Conservation (phyloP, 1,140 invertebrate genomes). For the Mizuhopecten yessoensis region DNA sequence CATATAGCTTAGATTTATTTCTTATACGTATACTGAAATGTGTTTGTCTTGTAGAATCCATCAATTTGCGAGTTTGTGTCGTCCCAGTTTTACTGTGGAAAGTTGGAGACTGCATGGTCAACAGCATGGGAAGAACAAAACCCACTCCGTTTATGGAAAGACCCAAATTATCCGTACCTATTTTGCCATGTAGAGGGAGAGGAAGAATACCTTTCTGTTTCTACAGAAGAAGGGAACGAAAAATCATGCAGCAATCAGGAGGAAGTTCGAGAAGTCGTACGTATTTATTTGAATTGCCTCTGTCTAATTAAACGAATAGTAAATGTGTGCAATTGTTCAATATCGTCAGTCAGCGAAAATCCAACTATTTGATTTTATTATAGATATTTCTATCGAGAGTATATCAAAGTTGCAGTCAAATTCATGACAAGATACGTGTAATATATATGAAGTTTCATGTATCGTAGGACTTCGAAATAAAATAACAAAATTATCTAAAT, state of each 20-base stretch:
- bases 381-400: too few relatives aligned
- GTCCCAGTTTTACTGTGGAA: constrained; percentile 70
- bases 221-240: constrained; percentile 69
- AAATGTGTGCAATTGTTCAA: too few relatives aligned
- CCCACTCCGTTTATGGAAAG: constrained; percentile 61
- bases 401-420: too few relatives aligned
- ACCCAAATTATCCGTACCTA: constrained; percentile 50
- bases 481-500: too few relatives aligned
- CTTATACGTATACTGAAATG: too few relatives aligned
- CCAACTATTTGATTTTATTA: too few relatives aligned
- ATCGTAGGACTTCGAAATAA: too few relatives aligned
- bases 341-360: too few relatives aligned
- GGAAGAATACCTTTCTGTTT: constrained; percentile 65
- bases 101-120: constrained; percentile 59
- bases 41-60: constrained; percentile 75
- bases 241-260: constrained; percentile 61
- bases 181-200: constrained; percentile 73
- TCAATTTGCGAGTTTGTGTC: constrained; percentile 76
- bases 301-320: too few relatives aligned
- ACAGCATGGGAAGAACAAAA: background rate
- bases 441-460: too few relatives aligned
- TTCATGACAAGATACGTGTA: too few relatives aligned
- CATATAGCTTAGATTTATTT: too few relatives aligned
- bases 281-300: constrained; percentile 26
- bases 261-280: constrained; percentile 66